Evolutionary conservation across 2,113 vertebrate species (phyloP), one percentile per base, ranked within the genome.

Genomic region (Strix uralensis): DNA sequence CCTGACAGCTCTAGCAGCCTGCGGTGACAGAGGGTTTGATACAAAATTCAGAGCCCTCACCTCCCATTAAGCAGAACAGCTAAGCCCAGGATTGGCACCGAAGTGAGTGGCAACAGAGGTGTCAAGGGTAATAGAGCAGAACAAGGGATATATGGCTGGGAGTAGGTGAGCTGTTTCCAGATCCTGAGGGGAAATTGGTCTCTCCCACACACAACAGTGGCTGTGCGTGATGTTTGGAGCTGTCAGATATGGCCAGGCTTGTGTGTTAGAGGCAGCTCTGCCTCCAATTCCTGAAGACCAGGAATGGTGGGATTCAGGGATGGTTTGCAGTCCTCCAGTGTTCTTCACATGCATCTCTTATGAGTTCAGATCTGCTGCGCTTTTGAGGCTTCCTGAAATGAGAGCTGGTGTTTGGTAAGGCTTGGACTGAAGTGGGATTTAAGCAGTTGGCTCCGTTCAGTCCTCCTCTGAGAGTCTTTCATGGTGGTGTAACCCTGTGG

Each of bases 1-100:
- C 32, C 89, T 97, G 95, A 97, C 95, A 97, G 89, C 89, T 92
- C 72, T 51, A 91, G 88, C 95, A 96, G 96, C 91, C 96, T 2
- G 32, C 16, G 10, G 95, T 90, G 96, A 97, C 94, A 97, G 73
- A 87, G 86, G 78, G 78, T 92, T 95, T 96, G 95, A 96, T 95
- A 80, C 54, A 89, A 89, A 94, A 91, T 85, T 94, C 94, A 92
- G 92, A 95, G 70, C 92, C 91, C 95, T 97, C 96, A 80, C 81
- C 89, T 97, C 92, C 70, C 78, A 82, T 96, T 97, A 97, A 92
- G 54, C 89, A 91, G 77, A 95, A 82, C 89, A 94, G 81, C 77
- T 38, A 79, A 80, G 81, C 86, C 81, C 0, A 0, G 73, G 65
- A 47, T 61, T 95, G 96, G 91, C 92, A 73, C 89, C 0, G 3